Conservation (phyloP, 2,113 vertebrate species). For the Scalopus aquaticus region DNA sequence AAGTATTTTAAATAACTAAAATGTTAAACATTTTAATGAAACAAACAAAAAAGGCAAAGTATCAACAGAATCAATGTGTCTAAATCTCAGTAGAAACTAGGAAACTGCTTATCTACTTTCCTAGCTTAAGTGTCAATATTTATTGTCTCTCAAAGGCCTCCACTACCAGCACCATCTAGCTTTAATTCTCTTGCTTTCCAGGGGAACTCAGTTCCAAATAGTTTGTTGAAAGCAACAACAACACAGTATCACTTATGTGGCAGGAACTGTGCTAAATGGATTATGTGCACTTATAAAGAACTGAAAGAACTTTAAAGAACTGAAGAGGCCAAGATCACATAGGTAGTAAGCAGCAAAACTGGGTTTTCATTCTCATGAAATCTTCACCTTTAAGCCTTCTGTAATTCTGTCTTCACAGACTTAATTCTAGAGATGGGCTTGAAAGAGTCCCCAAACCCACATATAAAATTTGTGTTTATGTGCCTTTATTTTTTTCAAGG, state of each 20-base stretch:
- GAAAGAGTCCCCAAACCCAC: neutral
- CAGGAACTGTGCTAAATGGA: neutral
- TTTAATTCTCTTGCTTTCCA: neutral
- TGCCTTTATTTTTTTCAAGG: neutral
- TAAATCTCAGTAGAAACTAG: neutral
- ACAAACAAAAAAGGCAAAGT: neutral
- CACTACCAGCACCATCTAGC: neutral
- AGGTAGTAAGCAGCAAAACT: neutral
- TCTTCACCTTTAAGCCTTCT: neutral
- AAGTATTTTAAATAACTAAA: conserved; percentile 7
- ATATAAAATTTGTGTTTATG: neutral
- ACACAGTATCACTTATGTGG: neutral
- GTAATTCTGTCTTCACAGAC: neutral
- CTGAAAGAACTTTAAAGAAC: neutral
- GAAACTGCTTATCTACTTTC: neutral
- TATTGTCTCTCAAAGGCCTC: conserved; percentile 14
- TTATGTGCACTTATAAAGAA: neutral
- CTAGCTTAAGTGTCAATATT: neutral
- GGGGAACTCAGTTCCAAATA: neutral
- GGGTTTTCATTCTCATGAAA: neutral
- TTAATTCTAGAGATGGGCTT: neutral
- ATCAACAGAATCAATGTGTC: neutral
- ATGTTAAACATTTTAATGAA: conserved; percentile 9
- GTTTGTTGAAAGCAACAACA: neutral
- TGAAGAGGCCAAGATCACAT: neutral